Evolutionary conservation across 2,888 invertebrate species (phyloP).

Genomic region (Aphidoletes aphidimyza): DNA sequence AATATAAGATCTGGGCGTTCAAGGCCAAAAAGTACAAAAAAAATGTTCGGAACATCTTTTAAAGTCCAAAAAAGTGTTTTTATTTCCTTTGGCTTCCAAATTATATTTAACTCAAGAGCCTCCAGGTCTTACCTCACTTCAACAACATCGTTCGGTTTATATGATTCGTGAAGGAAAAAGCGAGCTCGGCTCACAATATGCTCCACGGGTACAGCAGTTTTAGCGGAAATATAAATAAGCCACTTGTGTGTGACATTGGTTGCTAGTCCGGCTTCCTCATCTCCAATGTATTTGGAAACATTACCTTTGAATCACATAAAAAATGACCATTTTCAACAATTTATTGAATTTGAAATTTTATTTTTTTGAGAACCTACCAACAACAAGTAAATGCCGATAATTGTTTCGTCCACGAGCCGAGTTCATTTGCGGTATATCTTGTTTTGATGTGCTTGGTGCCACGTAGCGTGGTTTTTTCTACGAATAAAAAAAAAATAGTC

Average conservation of each 20-base stretch:
- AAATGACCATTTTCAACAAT: neutral
- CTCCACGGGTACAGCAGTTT: slow-evolving; percentile 71
- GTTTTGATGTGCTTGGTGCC: slow-evolving; percentile 64
- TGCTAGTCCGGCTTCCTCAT: slow-evolving; percentile 70
- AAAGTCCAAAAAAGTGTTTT: too few relatives aligned
- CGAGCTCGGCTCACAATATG: slow-evolving; percentile 77
- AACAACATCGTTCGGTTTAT: slow-evolving; percentile 86
- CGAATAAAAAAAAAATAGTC: neutral
- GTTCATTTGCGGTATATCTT: slow-evolving; percentile 67
- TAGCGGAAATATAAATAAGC: slow-evolving; percentile 86
- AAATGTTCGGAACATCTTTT: too few relatives aligned
- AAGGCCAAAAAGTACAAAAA: too few relatives aligned
- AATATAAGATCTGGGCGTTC: too few relatives aligned
- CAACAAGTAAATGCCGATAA: slow-evolving; percentile 69
- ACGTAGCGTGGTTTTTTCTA: slow-evolving; percentile 64
- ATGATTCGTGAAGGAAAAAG: slow-evolving; percentile 86
- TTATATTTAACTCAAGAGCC: neutral
- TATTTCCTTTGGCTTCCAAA: too few relatives aligned
- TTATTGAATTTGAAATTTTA: neutral
- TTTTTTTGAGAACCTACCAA: slow-evolving; percentile 61
- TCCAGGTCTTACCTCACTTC: slow-evolving; percentile 79
- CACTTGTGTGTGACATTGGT: slow-evolving; percentile 87
- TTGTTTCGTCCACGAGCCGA: slow-evolving; percentile 69
- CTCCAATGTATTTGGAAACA: slow-evolving; percentile 83
- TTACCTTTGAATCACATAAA: slow-evolving; percentile 70